Evolutionary conservation across 1,140 invertebrate genomes (phyloP).

Genomic region (Phocides pigmalion): DNA sequence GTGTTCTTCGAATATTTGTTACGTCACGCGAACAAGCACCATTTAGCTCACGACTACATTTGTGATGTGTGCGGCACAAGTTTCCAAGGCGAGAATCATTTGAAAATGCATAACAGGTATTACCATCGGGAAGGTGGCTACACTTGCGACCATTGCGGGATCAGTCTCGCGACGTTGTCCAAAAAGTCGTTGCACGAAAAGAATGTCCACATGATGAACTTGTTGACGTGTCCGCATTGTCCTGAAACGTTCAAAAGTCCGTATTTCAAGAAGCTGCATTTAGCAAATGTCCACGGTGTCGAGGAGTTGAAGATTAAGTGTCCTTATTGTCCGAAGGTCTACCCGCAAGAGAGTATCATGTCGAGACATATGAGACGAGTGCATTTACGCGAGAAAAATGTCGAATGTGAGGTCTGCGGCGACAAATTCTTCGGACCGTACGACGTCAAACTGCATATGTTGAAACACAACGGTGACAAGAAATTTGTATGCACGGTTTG

Average conservation of each 20-base stretch:
- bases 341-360: conserved; percentile 74
- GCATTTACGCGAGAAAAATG: conserved; percentile 71
- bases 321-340: conserved; percentile 68
- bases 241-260: conserved; percentile 73
- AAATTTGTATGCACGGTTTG: conserved; percentile 85
- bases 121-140: conserved; percentile 74
- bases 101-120: conserved; percentile 75
- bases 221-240: conserved; percentile 64
- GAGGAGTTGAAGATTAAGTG: conserved; percentile 75
- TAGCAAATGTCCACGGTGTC: conserved; percentile 71
- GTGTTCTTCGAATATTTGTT: conserved; percentile 74
- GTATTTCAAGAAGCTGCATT: conserved; percentile 71
- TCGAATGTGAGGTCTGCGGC: conserved; percentile 78
- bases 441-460: conserved; percentile 88
- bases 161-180: conserved; percentile 59
- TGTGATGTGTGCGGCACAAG: conserved; percentile 74
- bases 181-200: conserved; percentile 72
- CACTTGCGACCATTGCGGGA: conserved; percentile 63
- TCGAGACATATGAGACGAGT: conserved; percentile 73
- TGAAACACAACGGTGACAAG: conserved; percentile 88
- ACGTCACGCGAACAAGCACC: conserved; percentile 72
- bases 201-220: conserved; percentile 68
- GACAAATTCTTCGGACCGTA: conserved; percentile 89
- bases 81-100: conserved; percentile 74
- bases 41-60: conserved; percentile 70